phyloP scores from a whole-genome alignment of 2,113 vertebrate species.

The Acanthisitta chloris region DNA sequence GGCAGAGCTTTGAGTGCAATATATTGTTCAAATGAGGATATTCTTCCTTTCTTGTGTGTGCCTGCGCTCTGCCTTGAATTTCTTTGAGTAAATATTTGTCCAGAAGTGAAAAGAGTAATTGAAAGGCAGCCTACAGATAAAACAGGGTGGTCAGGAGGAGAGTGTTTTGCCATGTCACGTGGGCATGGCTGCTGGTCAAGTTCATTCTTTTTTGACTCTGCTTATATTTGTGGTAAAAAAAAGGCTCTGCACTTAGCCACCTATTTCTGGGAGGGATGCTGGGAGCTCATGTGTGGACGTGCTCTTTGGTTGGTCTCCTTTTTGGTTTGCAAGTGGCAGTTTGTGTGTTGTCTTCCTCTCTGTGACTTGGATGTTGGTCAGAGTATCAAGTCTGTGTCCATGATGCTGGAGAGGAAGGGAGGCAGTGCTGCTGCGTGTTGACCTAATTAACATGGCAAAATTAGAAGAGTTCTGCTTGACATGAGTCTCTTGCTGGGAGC shows the following conservation, averaged over 20 bases:
- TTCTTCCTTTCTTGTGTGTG: background rate
- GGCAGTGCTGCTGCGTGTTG: background rate
- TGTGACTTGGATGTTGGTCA: background rate
- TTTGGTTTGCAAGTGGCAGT: background rate
- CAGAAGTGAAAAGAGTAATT: background rate
- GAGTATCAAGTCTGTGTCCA: background rate
- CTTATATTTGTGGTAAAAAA: background rate
- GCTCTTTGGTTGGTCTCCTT: background rate
- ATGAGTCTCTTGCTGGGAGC: background rate
- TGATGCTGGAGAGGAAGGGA: background rate
- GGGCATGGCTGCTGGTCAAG: background rate
- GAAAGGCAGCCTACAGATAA: constrained; percentile 22
- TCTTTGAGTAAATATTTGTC: constrained; percentile 34
- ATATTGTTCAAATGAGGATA: background rate
- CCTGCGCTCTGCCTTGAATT: background rate
- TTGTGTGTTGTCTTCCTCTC: background rate
- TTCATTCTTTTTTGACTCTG: background rate
- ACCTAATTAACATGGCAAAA: background rate
- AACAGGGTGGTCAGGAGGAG: background rate
- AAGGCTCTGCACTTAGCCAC: background rate
- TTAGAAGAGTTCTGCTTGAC: background rate
- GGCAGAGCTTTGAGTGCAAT: background rate
- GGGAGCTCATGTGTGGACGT: rapidly evolving
- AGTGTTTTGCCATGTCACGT: background rate
- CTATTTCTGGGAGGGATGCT: background rate